phyloP scores from a whole-genome alignment of 92 coral and sea anemone genomes.

The Palythoa grandiflora region DNA sequence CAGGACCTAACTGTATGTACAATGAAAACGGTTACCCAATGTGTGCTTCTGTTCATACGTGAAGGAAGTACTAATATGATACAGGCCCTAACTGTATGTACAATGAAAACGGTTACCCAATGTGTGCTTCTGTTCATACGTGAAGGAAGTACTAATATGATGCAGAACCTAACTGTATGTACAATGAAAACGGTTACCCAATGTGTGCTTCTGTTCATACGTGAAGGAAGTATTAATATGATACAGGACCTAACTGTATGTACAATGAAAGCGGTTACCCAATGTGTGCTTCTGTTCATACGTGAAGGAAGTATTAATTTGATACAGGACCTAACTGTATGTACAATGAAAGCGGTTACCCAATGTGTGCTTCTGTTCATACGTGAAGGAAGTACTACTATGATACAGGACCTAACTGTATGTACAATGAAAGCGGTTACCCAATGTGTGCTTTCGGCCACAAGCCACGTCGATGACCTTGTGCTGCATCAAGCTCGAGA shows the following conservation, averaged over 20 bases:
- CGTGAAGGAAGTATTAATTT: no score
- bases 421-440: conserved; percentile 46
- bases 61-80: no score
- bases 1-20: neutral
- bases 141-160: no score
- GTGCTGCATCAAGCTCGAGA: conserved; percentile 74
- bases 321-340: no score
- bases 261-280: conserved; percentile 59
- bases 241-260: neutral
- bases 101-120: neutral
- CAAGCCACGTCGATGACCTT: conserved; percentile 85
- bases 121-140: neutral
- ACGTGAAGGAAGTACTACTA: neutral
- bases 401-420: neutral
- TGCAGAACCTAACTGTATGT: no score
- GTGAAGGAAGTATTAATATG: neutral
- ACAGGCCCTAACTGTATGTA: no score
- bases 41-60: no score
- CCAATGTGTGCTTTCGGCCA: conserved; percentile 89
- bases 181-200: no score
- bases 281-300: conserved; percentile 67
- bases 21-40: neutral
- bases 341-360: no score
- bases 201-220: neutral
- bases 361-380: neutral